Evolutionary conservation across 2,797 vertebrate species (phyloP), one percentile per base, ranked within the genome.

Genomic region (Apodemus agrarius): DNA sequence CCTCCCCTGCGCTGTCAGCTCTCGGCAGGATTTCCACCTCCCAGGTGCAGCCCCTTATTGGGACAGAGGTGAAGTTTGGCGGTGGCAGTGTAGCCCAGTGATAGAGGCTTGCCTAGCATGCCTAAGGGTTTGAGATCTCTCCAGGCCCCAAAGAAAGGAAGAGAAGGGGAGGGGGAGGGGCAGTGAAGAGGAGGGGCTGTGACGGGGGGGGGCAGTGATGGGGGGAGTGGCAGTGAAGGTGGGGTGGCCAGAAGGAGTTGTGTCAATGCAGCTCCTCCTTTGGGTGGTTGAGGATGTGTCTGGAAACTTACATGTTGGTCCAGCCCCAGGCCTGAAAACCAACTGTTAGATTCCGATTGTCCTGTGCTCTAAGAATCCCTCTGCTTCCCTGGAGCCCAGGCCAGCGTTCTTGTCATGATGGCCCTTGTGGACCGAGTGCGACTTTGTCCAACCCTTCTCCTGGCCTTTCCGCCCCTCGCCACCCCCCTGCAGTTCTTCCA

Each of bases 171-270:
- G 26, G n/a, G n/a, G n/a, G n/a, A n/a, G 34, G 57, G 5, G 11
- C 19, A 13, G 59, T 61, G 59, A 9, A 9, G 21, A 21, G 21
- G 59, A 6, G 6, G 57, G 57, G 17, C 17, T 16, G 19, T 14
- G 17, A 16, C 3, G 19, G 16, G 54, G 9, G 9, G 61, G 24
- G 1, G 1, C 3, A n/a, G n/a, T n/a, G 19, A 1, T 5, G 54
- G 61, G 26, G 61, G 26, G 11, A 31, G 63, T 26, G 29, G 63
- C 63, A 6, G 26, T 13, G 31, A 34, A 34, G 65, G 31, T 31
- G 6, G 65, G 19, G 7, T 31, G 3, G 14, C 11, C n/a, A 43
- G 40, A 37, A 31, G 3, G 52, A 22, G 37, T 43, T 43, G 24
- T 21, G n/a, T 40, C 40, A 19, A 3, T n/a, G 29, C 61, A n/a